Evolutionary conservation across 2,888 invertebrate species (phyloP).

Genomic region (Drosophila recens): DNA sequence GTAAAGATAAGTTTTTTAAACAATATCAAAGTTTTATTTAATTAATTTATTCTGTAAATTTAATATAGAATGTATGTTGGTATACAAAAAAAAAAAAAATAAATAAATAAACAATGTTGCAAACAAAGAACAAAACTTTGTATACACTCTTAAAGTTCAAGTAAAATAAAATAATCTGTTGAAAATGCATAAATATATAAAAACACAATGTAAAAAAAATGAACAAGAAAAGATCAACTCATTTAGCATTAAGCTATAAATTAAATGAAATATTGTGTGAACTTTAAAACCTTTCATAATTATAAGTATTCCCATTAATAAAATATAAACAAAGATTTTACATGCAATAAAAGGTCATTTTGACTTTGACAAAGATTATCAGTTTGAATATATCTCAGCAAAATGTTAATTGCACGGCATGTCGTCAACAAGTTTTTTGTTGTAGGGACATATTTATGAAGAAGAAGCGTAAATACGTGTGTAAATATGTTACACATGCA

Average conservation of each 20-base stretch:
- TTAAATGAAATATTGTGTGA: not conserved
- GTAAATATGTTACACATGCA: slow-evolving; percentile 18
- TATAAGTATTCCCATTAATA: not conserved
- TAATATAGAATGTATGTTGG: too few relatives aligned
- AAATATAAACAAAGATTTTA: not conserved
- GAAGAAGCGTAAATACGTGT: slow-evolving; percentile 5
- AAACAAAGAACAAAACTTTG: not conserved
- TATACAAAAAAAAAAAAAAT: not conserved
- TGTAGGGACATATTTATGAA: slow-evolving; percentile 4
- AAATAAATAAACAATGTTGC: not conserved
- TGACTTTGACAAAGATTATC: not conserved
- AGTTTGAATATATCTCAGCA: not conserved
- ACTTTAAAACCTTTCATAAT: too few relatives aligned
- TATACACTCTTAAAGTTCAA: not conserved
- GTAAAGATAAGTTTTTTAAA: too few relatives aligned
- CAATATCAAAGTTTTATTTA: too few relatives aligned
- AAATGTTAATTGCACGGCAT: not conserved
- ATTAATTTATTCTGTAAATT: too few relatives aligned
- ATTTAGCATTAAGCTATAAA: not conserved
- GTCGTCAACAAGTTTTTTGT: slow-evolving; percentile 1
- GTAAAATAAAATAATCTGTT: not conserved
- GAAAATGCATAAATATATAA: too few relatives aligned
- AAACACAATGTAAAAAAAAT: too few relatives aligned
- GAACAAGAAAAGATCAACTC: too few relatives aligned
- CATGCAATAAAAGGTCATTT: too few relatives aligned